These are phyloP conservation scores for Salpingus planirostris DNA, from an alignment of 2,888 invertebrate species.

Conservation along the genomic window DNA sequence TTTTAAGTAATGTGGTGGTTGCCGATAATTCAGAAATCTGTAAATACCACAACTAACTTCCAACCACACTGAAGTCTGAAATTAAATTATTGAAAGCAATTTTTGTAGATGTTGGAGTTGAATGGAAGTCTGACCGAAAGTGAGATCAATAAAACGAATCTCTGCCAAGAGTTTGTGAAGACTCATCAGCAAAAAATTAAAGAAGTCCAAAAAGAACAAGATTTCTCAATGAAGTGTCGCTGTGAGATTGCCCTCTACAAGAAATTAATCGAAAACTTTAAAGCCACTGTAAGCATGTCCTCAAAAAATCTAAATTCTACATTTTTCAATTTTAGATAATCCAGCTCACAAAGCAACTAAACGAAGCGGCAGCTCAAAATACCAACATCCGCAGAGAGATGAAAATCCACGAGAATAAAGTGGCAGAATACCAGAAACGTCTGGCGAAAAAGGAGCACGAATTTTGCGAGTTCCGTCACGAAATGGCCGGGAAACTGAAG, in stretches of 20 bases:
- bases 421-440: background rate
- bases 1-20: too few relatives aligned
- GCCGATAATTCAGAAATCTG: too few relatives aligned
- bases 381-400: conserved; percentile 4
- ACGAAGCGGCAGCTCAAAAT: conserved; percentile 4
- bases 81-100: too few relatives aligned
- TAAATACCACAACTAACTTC: too few relatives aligned
- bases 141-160: too few relatives aligned
- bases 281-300: conserved; percentile 20
- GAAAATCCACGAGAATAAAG: conserved; percentile 1
- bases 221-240: conserved; percentile 15
- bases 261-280: conserved; percentile 22
- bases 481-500: conserved; percentile 22
- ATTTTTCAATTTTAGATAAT: conserved; percentile 1
- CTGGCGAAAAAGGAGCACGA: conserved; percentile 18
- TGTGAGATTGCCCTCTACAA: conserved; percentile 25
- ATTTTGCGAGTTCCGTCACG: conserved; percentile 15
- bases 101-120: conserved; percentile 24
- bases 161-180: too few relatives aligned
- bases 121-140: conserved; percentile 22
- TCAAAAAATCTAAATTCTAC: background rate
- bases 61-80: too few relatives aligned
- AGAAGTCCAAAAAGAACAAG: too few relatives aligned
- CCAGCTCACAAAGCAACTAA: background rate
- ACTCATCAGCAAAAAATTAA: too few relatives aligned